Percentiles rank a stretch among this genome's conserved stretches.
phyloP scores from a whole-genome alignment of 2,113 vertebrate genomes.

The Piprites chloris region DNA sequence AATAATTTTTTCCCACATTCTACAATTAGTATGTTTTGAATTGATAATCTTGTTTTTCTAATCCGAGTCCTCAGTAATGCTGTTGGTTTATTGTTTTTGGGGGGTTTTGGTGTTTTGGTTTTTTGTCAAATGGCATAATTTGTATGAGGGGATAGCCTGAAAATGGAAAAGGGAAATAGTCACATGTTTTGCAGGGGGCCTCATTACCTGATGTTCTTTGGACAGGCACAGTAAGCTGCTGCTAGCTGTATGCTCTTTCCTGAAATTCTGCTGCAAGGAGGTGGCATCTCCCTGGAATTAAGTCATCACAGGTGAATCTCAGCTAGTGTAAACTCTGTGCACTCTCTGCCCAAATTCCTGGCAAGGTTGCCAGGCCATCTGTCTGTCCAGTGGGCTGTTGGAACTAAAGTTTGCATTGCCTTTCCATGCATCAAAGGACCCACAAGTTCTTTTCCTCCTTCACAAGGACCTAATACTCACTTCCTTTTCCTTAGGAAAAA shows the following conservation, averaged over 20 bases:
- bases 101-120: no score
- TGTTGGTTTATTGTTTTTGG: no score
- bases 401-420: background rate
- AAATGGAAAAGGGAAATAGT: background rate
- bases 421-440: background rate
- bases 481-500: background rate
- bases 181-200: background rate
- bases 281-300: background rate
- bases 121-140: background rate
- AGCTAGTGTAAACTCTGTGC: background rate
- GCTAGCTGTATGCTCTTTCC: background rate
- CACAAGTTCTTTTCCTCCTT: background rate
- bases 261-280: background rate
- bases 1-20: background rate
- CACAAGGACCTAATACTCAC: background rate
- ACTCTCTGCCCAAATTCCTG: background rate
- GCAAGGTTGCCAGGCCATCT: background rate
- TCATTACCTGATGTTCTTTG: background rate
- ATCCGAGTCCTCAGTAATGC: background rate
- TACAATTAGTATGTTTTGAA: background rate
- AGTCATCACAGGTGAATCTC: background rate
- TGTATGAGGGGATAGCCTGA: background rate
- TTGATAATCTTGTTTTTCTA: background rate
- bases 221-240: background rate
- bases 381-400: background rate